phyloP scores from a whole-genome alignment of 2,888 invertebrate genomes.

The Acleris sparsana region DNA sequence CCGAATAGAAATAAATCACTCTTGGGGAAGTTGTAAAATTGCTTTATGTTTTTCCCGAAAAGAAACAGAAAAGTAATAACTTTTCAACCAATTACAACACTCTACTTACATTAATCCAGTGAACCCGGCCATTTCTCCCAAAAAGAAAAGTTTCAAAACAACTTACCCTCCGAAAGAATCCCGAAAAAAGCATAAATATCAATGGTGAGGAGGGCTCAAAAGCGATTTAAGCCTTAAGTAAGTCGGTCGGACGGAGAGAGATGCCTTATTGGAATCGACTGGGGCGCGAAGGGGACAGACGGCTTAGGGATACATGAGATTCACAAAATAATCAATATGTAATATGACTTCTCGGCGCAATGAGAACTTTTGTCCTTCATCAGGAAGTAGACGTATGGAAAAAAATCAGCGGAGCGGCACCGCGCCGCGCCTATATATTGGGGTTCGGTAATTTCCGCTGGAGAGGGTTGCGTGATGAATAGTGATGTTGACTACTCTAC shows the following conservation, averaged over 20 bases:
- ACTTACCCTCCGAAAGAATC: slow-evolving; percentile 66
- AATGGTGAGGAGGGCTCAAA: slow-evolving; percentile 66
- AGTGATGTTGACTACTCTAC: slow-evolving; percentile 32
- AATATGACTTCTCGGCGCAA: slow-evolving; percentile 42
- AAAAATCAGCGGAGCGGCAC: slow-evolving; percentile 29
- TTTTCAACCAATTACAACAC: slow-evolving; percentile 76
- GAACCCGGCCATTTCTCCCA: slow-evolving; percentile 61
- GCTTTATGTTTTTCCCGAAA: slow-evolving; percentile 70
- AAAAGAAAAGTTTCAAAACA: slow-evolving; percentile 74
- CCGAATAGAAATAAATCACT: slow-evolving; percentile 70
- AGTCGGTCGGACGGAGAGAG: slow-evolving; percentile 40
- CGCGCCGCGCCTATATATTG: slow-evolving; percentile 21
- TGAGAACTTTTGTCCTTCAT: slow-evolving; percentile 42
- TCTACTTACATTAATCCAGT: slow-evolving; percentile 74
- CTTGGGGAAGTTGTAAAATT: slow-evolving; percentile 65
- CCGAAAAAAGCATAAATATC: slow-evolving; percentile 76
- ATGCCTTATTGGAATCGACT: slow-evolving; percentile 37
- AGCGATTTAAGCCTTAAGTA: slow-evolving; percentile 55
- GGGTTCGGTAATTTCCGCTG: slow-evolving; percentile 25
- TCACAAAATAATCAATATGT: slow-evolving; percentile 66
- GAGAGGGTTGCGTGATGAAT: slow-evolving; percentile 34
- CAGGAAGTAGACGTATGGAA: slow-evolving; percentile 35
- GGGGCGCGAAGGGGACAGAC: slow-evolving; percentile 54
- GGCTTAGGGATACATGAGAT: slow-evolving; percentile 61
- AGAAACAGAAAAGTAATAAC: slow-evolving; percentile 73